A percentile compares a stretch with the other conserved stretches of the same genome.
Conservation (phyloP, 2,797 vertebrate genomes). For the Galago senegalensis region DNA sequence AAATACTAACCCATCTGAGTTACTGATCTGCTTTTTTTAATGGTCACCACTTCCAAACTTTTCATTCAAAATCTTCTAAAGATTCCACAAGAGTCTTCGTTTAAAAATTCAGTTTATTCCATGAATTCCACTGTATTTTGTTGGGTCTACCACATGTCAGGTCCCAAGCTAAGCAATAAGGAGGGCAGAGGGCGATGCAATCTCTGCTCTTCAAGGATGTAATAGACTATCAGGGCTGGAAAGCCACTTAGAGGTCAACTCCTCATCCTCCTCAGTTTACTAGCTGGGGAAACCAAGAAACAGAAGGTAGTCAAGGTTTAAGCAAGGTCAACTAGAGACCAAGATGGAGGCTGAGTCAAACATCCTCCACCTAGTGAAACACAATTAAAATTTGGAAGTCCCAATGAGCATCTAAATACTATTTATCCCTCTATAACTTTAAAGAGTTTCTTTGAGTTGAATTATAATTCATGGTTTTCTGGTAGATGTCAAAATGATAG, state of each 20-base stretch:
- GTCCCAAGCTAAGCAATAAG: neutral
- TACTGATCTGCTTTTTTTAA: neutral
- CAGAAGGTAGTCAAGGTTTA: neutral
- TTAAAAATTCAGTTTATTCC: neutral
- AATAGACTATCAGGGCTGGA: neutral
- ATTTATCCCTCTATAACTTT: neutral
- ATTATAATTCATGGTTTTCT: constrained; percentile 41
- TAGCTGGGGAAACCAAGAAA: neutral
- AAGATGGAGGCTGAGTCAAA: neutral
- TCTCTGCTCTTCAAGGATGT: neutral
- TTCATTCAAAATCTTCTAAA: constrained; percentile 35
- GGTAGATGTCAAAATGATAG: constrained; percentile 6
- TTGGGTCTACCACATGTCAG: neutral
- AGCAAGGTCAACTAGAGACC: neutral
- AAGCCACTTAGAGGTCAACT: neutral
- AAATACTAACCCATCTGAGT: constrained; percentile 22
- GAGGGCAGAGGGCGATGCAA: neutral
- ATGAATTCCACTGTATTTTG: neutral
- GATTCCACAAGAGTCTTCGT: neutral
- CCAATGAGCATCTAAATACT: neutral
- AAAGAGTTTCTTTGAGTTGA: neutral
- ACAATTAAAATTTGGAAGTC: constrained; percentile 43
- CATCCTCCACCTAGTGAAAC: neutral
- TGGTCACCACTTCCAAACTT: constrained; percentile 7
- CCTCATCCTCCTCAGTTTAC: neutral